Conservation (phyloP, 1,140 invertebrate genomes). For the Drosophila biarmipes region DNA sequence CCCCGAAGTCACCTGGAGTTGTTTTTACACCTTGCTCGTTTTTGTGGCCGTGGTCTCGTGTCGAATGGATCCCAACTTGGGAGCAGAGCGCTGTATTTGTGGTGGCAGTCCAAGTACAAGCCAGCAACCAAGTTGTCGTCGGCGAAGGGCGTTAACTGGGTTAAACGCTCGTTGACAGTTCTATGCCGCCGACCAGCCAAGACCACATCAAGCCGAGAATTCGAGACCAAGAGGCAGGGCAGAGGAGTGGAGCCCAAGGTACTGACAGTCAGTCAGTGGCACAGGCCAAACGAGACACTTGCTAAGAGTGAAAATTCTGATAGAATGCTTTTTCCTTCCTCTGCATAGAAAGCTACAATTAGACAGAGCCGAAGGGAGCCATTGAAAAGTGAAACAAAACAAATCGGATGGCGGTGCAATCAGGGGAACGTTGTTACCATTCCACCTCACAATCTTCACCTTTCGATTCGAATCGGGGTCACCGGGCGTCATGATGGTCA, state of each 20-base stretch:
- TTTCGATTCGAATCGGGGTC: slow-evolving; percentile 42
- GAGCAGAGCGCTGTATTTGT: slow-evolving; percentile 15
- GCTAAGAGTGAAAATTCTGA: slow-evolving; percentile 79
- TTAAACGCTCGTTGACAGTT: slow-evolving; percentile 80
- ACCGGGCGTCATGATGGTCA: slow-evolving; percentile 28
- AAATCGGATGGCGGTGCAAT: slow-evolving; percentile 58
- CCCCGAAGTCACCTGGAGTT: slow-evolving; percentile 35
- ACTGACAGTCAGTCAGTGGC: slow-evolving; percentile 73
- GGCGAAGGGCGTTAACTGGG: slow-evolving; percentile 77
- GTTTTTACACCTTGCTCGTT: slow-evolving; percentile 72
- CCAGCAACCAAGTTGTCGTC: slow-evolving; percentile 30
- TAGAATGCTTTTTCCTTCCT: slow-evolving; percentile 63
- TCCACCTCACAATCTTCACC: slow-evolving; percentile 37
- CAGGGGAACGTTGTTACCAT: slow-evolving; percentile 48
- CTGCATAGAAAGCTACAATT: slow-evolving; percentile 74
- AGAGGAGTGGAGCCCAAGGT: slow-evolving; percentile 8
- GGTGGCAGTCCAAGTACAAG: slow-evolving; percentile 7
- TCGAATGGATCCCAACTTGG: slow-evolving; percentile 58
- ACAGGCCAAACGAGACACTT: slow-evolving; percentile 77
- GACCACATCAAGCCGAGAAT: slow-evolving; percentile 31
- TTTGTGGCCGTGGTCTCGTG: slow-evolving; percentile 47
- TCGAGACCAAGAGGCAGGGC: slow-evolving; percentile 2
- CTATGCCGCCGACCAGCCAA: slow-evolving; percentile 56
- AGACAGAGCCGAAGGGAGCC: slow-evolving; percentile 28
- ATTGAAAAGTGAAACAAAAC: slow-evolving; percentile 72